Evolutionary conservation across 1,140 invertebrate genomes (phyloP).

Genomic region (Euwallacea similis): DNA sequence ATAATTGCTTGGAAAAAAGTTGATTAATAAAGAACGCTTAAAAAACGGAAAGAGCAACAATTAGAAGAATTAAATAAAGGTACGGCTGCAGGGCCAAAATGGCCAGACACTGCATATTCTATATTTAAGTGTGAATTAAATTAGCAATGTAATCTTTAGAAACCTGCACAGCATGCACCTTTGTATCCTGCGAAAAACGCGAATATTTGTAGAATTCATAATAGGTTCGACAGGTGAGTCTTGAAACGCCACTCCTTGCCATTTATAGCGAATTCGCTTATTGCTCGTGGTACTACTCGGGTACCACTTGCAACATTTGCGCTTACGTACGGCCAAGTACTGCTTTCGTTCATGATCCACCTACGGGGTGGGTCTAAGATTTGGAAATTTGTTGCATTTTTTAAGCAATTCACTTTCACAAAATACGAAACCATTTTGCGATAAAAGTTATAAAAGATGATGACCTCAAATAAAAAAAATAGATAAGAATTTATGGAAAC

Average conservation of each 20-base stretch:
- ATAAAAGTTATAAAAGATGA: too few relatives aligned
- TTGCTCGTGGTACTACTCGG: background rate
- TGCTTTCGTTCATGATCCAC: background rate
- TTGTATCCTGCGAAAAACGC: background rate
- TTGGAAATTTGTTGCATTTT: background rate
- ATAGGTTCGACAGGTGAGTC: conserved; percentile 18
- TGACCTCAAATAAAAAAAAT: too few relatives aligned
- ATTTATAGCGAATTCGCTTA: conserved; percentile 4
- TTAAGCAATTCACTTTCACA: too few relatives aligned
- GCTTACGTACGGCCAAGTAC: background rate
- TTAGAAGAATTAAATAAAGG: conserved; percentile 3
- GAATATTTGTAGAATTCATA: conserved; percentile 18
- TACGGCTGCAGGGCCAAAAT: too few relatives aligned
- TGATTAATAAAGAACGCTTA: conserved; percentile 26
- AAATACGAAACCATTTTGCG: too few relatives aligned
- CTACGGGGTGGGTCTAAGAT: conserved; percentile 1
- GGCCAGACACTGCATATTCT: too few relatives aligned
- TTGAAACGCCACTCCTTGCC: conserved; percentile 10
- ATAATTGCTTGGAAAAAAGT: conserved; percentile 26
- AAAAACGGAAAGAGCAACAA: background rate
- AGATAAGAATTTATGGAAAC: too few relatives aligned
- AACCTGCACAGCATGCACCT: too few relatives aligned
- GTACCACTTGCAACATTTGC: conserved; percentile 1
- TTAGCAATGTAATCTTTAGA: too few relatives aligned
- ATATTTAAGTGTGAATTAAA: too few relatives aligned